These are phyloP conservation scores for Eupithecia inturbata DNA, from an alignment of 2,888 invertebrate species.

Conservation along the genomic window DNA sequence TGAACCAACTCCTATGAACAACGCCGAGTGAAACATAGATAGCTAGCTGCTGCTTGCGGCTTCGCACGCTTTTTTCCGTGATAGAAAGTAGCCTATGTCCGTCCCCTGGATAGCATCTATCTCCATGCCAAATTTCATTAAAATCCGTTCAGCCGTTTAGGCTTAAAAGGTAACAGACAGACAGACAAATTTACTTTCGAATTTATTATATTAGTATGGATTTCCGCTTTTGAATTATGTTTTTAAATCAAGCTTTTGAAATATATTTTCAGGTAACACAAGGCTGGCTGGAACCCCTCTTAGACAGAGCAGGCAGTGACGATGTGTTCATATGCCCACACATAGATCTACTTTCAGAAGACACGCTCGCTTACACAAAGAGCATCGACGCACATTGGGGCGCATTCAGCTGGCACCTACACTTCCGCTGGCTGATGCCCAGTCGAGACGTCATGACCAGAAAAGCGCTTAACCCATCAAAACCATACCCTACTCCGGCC, in stretches of 20 bases:
- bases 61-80: too few relatives aligned
- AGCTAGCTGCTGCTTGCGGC: too few relatives aligned
- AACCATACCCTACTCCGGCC: constrained; percentile 91
- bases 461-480: constrained; percentile 85
- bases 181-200: too few relatives aligned
- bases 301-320: constrained; percentile 81
- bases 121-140: too few relatives aligned
- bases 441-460: constrained; percentile 86
- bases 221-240: neutral
- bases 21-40: neutral
- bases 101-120: too few relatives aligned
- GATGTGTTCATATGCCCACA: constrained; percentile 80
- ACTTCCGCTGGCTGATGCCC: constrained; percentile 94
- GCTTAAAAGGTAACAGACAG: too few relatives aligned
- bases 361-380: constrained; percentile 97
- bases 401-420: constrained; percentile 98
- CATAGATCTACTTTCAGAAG: constrained; percentile 92
- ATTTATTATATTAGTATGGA: too few relatives aligned
- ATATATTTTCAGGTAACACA: constrained; percentile 68
- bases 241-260: neutral
- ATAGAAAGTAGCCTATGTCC: too few relatives aligned
- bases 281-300: constrained; percentile 86
- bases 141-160: too few relatives aligned
- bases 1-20: neutral
- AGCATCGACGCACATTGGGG: constrained; percentile 99